Evolutionary conservation across 2,113 vertebrate genomes (phyloP).

Genomic region (Eulemur rufifrons): DNA sequence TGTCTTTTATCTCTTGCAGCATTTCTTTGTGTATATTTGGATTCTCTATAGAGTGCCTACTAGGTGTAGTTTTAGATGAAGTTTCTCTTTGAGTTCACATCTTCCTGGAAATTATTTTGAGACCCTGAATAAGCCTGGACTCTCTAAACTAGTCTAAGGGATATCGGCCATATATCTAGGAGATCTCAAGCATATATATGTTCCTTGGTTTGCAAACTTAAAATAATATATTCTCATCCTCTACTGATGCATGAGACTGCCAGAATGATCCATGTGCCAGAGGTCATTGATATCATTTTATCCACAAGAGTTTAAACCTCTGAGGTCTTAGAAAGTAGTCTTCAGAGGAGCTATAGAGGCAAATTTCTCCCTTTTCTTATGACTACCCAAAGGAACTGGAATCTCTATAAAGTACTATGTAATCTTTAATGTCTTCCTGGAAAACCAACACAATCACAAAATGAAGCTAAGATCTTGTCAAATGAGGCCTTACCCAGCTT

Average conservation of each 20-base stretch:
- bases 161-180: neutral
- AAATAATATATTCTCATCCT: neutral
- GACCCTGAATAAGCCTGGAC: neutral
- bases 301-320: neutral
- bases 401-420: neutral
- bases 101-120: neutral
- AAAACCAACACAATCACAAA: constrained; percentile 35
- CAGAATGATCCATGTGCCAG: neutral
- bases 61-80: neutral
- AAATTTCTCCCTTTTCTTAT: constrained; percentile 8
- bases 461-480: constrained; percentile 42
- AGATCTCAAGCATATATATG: neutral
- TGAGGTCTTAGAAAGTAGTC: neutral
- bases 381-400: neutral
- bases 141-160: neutral
- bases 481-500: neutral
- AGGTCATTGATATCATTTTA: neutral
- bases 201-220: neutral
- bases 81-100: neutral
- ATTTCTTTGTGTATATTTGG: neutral
- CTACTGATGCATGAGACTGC: neutral
- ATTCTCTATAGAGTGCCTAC: neutral
- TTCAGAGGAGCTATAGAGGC: neutral
- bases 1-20: neutral
- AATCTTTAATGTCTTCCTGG: constrained; percentile 41